Base-by-base conservation (phyloP, 2,888 invertebrate species). In the Orchesella flavescens region DNA sequence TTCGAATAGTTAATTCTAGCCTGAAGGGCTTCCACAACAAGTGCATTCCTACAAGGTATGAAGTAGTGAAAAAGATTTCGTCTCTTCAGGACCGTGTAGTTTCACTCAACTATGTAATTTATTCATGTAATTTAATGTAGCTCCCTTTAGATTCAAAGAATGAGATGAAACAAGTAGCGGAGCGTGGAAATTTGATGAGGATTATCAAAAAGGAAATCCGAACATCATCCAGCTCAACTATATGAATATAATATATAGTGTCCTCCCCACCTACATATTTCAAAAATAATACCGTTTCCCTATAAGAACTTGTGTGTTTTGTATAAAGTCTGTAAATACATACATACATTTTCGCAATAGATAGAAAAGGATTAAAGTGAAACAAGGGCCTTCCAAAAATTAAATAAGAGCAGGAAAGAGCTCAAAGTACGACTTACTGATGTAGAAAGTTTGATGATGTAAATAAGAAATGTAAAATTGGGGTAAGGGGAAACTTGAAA, bases 131-230 rank as follows among this genome's bases (percentile, higher is more conserved):
- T 61, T 61, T 61, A 61, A 61, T 61, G 61, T 61, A 15, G 24
- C 61, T 61, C 61, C 61, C 61, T 61, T 9, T 24, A 24, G 61
- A 61, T 61, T 24, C 61, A 61, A 15, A 10, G 24, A 61, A 61
- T 12, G 61, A 61, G 24, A 61, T 61, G 61, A 61, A 61, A 61
- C 13, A 24, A 24, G 57, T 19, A 57, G 61, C 61, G 24, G 61
- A 61, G 61, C 61, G 61, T 24, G 61, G 61, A 24, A 61, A 61
- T 61, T 61, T 61, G 61, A 61, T 57, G 57, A 57, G 57, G 57
- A 57, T 61, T 61, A 61, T 61, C 61, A 34, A 61, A 24, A 61
- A 61, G 61, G 24, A 61, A 61, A 61, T 61, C 61, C 24, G n/a
- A 61, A 61, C 53, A 61, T 61, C 13, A n/a, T n/a, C 53, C 53